Evolutionary conservation across 2,888 invertebrate species (phyloP).

Genomic region (Sesia bembeciformis): DNA sequence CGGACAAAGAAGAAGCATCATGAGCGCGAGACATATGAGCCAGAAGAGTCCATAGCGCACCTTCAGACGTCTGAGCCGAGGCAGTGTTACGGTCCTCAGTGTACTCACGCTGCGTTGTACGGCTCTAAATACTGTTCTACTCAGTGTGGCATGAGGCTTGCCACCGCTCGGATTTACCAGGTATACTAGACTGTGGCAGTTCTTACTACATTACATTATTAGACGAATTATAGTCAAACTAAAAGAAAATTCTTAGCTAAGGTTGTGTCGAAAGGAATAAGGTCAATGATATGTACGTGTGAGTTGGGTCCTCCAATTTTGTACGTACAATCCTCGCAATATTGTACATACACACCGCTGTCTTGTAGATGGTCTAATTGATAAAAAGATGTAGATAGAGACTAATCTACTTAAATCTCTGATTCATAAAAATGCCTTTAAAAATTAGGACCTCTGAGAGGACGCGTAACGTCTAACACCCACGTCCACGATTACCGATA

Average conservation of each 20-base stretch:
- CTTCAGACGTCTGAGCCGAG: constrained; percentile 76
- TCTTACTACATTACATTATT: constrained; percentile 9
- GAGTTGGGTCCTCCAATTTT: too few species aligned
- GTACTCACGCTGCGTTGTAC: constrained; percentile 82
- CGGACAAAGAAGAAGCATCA: constrained; percentile 60
- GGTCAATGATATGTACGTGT: too few species aligned
- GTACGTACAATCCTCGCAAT: too few species aligned
- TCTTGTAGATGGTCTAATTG: too few species aligned
- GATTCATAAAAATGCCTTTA: too few species aligned
- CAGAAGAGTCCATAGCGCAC: constrained; percentile 58
- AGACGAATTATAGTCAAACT: not conserved
- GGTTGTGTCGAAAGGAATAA: not conserved
- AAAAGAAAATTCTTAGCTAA: not conserved
- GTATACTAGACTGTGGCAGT: constrained; percentile 37
- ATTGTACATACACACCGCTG: too few species aligned
- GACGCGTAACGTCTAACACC: too few species aligned
- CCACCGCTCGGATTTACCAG: constrained; percentile 88
- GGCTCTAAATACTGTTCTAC: constrained; percentile 96
- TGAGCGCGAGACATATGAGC: constrained; percentile 52
- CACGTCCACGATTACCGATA: too few species aligned
- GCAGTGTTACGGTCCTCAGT: constrained; percentile 95
- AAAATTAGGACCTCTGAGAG: too few species aligned
- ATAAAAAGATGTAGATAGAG: too few species aligned
- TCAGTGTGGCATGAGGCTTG: constrained; percentile 91
- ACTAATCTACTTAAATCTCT: too few species aligned